phyloP scores from a whole-genome alignment of 2,888 invertebrate species.

The Standfussiana lucernea region DNA sequence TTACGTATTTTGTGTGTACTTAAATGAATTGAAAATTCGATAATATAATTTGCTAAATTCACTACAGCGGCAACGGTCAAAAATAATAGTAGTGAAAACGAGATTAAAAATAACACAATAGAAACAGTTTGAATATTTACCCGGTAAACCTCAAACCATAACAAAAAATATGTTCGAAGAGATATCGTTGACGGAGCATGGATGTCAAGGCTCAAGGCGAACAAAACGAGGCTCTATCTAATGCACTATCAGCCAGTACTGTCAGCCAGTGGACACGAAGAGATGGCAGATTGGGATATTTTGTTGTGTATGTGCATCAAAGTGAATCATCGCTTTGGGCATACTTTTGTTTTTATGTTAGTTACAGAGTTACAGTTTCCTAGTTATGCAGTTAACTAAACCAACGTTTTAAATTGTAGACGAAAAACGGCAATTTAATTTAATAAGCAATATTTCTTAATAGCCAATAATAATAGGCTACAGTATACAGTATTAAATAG shows the following conservation, averaged over 20 bases:
- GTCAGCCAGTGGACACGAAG: conserved; percentile 12
- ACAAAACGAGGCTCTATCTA: conserved; percentile 45
- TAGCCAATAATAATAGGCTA: background rate
- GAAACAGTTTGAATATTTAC: conserved; percentile 9
- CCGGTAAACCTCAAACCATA: conserved; percentile 32
- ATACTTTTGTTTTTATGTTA: background rate
- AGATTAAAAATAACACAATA: background rate
- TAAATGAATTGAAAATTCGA: no score
- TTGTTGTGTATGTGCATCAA: conserved; percentile 40
- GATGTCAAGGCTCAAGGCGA: conserved; percentile 63
- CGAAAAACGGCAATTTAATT: background rate
- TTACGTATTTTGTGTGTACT: no score
- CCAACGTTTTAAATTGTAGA: background rate
- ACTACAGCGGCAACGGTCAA: background rate
- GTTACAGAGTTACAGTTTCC: conserved; percentile 2
- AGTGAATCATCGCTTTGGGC: conserved; percentile 36
- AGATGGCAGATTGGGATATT: conserved; percentile 44
- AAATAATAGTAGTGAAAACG: conserved; percentile 20
- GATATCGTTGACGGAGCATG: conserved; percentile 53
- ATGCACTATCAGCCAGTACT: conserved; percentile 36
- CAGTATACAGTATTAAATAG: background rate
- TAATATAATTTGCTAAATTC: background rate
- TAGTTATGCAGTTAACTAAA: background rate
- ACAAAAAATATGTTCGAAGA: conserved; percentile 43
- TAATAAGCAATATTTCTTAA: background rate